Evolutionary conservation across 1,140 invertebrate species (phyloP).

Genomic region (Stegodyphus mimosarum): DNA sequence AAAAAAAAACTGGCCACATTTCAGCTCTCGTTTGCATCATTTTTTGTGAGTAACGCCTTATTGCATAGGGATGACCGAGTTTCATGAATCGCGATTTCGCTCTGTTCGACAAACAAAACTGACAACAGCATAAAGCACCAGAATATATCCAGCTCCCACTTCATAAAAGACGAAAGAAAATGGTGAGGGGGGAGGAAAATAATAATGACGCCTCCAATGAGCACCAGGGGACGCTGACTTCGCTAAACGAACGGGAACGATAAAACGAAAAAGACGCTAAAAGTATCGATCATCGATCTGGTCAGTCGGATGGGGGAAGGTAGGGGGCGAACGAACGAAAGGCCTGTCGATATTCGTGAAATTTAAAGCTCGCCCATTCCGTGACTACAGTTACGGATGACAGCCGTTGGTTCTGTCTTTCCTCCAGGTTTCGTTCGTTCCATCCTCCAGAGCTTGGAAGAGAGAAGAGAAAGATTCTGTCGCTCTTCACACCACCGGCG

Average conservation of each 20-base stretch:
- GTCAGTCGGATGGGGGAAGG: constrained; percentile 19
- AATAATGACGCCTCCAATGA: neutral
- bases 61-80: too few relatives aligned
- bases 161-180: too few relatives aligned
- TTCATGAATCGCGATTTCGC: too few relatives aligned
- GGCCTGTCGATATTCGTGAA: constrained; percentile 55
- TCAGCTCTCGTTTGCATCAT: too few relatives aligned
- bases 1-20: too few relatives aligned
- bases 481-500: constrained; percentile 16
- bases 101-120: too few relatives aligned
- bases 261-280: constrained; percentile 16
- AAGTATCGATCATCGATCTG: constrained; percentile 50
- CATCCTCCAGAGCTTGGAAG: neutral
- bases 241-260: constrained; percentile 10
- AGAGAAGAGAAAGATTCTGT: constrained; percentile 25
- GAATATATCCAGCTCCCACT: too few relatives aligned
- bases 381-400: constrained; percentile 59
- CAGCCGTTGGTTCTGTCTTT: constrained; percentile 33
- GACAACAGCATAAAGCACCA: too few relatives aligned
- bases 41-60: too few relatives aligned
- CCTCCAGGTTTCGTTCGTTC: neutral
- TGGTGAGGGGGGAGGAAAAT: neutral
- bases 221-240: constrained; percentile 32
- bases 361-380: constrained; percentile 57
- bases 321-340: neutral